Conservation (phyloP, 2,797 vertebrate species). For the Petrocephalus sullivani region DNA sequence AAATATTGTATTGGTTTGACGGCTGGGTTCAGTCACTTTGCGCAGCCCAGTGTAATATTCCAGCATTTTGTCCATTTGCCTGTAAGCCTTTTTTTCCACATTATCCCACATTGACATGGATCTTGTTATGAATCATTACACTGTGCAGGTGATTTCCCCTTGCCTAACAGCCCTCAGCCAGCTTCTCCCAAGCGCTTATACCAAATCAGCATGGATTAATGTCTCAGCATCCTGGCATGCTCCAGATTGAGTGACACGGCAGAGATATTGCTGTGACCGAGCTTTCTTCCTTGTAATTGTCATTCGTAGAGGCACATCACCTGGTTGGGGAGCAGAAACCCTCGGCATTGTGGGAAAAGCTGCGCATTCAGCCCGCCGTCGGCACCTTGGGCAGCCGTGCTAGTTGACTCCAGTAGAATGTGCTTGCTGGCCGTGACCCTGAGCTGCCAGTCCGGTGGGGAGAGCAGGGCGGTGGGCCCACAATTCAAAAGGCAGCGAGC, state of each 20-base stretch:
- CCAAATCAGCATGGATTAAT: background rate
- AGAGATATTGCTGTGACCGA: background rate
- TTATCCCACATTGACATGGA: background rate
- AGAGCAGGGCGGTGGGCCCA: conserved; percentile 46
- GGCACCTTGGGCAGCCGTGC: conserved; percentile 47
- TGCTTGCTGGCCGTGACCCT: conserved; percentile 59
- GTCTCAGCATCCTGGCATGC: background rate
- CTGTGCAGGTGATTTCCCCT: background rate
- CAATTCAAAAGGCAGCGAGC: conserved; percentile 1
- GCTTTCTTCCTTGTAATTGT: background rate
- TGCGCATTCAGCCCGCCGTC: background rate
- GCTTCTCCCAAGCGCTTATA: background rate
- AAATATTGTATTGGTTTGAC: background rate
- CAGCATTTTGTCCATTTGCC: background rate
- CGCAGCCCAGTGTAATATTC: background rate
- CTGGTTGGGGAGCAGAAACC: background rate
- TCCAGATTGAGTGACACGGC: background rate
- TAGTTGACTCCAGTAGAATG: conserved; percentile 60
- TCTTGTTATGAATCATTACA: background rate
- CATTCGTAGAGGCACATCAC: background rate
- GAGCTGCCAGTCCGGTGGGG: conserved; percentile 34
- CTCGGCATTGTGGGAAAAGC: background rate
- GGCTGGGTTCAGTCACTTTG: background rate
- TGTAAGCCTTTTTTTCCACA: background rate
- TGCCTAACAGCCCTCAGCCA: background rate